These are phyloP conservation scores for Drosophila fuyamai DNA, from an alignment of 1,140 invertebrate species.

Conservation along the genomic window DNA sequence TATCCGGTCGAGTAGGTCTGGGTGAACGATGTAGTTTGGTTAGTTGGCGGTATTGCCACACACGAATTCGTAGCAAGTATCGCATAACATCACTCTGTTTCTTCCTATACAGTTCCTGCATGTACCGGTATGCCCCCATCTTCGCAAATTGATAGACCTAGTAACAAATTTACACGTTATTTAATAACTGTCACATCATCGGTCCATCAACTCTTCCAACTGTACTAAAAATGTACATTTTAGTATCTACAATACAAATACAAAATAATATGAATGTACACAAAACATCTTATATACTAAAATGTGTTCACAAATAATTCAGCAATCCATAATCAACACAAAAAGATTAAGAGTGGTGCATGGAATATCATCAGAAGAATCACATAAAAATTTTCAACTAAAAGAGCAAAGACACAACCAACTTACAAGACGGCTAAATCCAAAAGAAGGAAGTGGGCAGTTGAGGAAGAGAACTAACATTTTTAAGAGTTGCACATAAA, in stretches of 20 bases:
- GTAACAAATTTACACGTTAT: slow-evolving; percentile 86
- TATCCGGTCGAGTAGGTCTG: slow-evolving; percentile 98
- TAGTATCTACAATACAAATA: slow-evolving; percentile 23
- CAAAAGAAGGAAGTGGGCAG: slow-evolving; percentile 9
- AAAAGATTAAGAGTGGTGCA: slow-evolving; percentile 58
- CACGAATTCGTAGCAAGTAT: slow-evolving; percentile 96
- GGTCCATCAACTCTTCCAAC: slow-evolving; percentile 84
- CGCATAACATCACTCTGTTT: slow-evolving; percentile 99
- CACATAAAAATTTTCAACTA: no score
- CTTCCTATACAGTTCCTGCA: slow-evolving; percentile 99
- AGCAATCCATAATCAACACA: slow-evolving; percentile 58
- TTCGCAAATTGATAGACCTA: slow-evolving; percentile 86
- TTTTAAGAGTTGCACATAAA: no score
- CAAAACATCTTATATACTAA: not conserved
- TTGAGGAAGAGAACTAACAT: no score
- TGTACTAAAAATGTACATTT: slow-evolving; percentile 6
- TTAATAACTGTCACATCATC: slow-evolving; percentile 88
- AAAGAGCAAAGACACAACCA: not conserved
- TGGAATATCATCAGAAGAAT: slow-evolving; percentile 53
- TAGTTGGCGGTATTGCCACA: slow-evolving; percentile 99
- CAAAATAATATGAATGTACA: not conserved
- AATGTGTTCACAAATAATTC: not conserved
- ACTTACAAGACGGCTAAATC: slow-evolving; percentile 17
- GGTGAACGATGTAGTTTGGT: slow-evolving; percentile 97
- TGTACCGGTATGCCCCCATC: slow-evolving; percentile 99